Evolutionary conservation across 2,888 invertebrate genomes (phyloP).

Genomic region (Netelia virgata): DNA sequence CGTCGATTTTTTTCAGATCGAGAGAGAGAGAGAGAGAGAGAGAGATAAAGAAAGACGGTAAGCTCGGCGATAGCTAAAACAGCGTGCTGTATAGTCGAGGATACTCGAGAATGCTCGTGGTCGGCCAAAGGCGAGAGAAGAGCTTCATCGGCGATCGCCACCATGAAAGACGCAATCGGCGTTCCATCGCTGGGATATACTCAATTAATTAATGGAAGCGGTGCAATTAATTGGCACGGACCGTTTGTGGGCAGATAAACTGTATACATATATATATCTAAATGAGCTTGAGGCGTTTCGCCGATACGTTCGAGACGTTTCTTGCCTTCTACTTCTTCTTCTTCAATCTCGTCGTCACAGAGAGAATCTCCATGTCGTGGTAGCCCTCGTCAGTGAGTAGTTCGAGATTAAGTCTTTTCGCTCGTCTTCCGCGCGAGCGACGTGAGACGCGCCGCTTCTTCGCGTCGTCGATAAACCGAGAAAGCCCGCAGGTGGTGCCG

Average conservation of each 20-base stretch:
- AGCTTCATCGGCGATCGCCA: slow-evolving; percentile 49
- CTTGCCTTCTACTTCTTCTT: slow-evolving; percentile 18
- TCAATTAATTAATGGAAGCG: slow-evolving; percentile 82
- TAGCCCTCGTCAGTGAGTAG: slow-evolving; percentile 67
- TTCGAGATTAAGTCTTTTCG: slow-evolving; percentile 76
- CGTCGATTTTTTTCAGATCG: neutral
- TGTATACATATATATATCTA: neutral
- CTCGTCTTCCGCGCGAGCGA: slow-evolving; percentile 54
- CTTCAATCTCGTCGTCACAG: slow-evolving; percentile 43
- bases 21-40: slow-evolving; percentile 33
- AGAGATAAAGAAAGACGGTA: slow-evolving; percentile 42
- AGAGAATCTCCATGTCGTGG: slow-evolving; percentile 24
- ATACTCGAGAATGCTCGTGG: slow-evolving; percentile 46
- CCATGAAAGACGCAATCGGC: slow-evolving; percentile 72
- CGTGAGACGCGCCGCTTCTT: slow-evolving; percentile 47
- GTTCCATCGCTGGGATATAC: slow-evolving; percentile 75
- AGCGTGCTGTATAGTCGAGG: slow-evolving; percentile 35
- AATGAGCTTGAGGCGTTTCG: slow-evolving; percentile 51
- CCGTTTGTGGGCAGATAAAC: slow-evolving; percentile 20
- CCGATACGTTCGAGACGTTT: slow-evolving; percentile 34
- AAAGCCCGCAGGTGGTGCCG: slow-evolving; percentile 61
- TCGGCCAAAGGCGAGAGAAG: slow-evolving; percentile 52
- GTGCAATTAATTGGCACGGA: slow-evolving; percentile 78
- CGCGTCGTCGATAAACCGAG: slow-evolving; percentile 63
- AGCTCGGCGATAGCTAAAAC: slow-evolving; percentile 70